phyloP scores from a whole-genome alignment of 2,113 vertebrate species.

The Hippocampus zosterae region DNA sequence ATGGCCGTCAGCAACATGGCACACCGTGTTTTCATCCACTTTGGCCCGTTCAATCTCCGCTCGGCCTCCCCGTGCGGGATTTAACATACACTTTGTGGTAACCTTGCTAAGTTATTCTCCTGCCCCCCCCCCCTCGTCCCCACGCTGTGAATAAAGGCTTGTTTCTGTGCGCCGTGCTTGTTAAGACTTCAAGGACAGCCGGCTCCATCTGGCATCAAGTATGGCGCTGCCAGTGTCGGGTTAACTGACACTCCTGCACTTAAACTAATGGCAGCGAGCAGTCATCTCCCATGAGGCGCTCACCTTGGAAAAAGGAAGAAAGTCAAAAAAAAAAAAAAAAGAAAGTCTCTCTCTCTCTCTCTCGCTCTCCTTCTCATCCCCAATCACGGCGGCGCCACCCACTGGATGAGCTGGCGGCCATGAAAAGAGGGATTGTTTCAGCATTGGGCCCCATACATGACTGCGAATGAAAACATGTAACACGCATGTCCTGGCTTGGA shows the following conservation, averaged over 20 bases:
- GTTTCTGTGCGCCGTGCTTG: slow-evolving; percentile 69
- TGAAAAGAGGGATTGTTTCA: slow-evolving; percentile 74
- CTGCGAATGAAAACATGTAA: slow-evolving; percentile 67
- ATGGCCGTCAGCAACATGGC: slow-evolving; percentile 80
- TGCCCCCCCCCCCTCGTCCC: slow-evolving; percentile 68
- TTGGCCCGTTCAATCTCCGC: slow-evolving; percentile 68
- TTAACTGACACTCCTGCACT: slow-evolving; percentile 76
- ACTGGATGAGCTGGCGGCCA: slow-evolving; percentile 64
- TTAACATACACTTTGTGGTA: slow-evolving; percentile 78
- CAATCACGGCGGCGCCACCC: slow-evolving; percentile 68
- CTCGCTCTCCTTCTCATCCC: slow-evolving; percentile 68
- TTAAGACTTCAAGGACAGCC: slow-evolving; percentile 81
- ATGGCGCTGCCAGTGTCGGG: slow-evolving; percentile 73
- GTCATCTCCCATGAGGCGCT: slow-evolving; percentile 70
- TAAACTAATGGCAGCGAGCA: slow-evolving; percentile 69
- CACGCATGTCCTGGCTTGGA: slow-evolving; percentile 61
- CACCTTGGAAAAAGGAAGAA: slow-evolving; percentile 68
- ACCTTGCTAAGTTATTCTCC: slow-evolving; percentile 73
- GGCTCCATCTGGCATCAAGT: slow-evolving; percentile 77
- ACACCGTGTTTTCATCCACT: slow-evolving; percentile 71
- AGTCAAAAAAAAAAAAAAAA: slow-evolving; percentile 25
- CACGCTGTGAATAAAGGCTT: slow-evolving; percentile 76
- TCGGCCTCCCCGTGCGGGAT: slow-evolving; percentile 73
- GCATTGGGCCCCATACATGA: slow-evolving; percentile 55
- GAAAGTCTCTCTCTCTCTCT: slow-evolving; percentile 28